Evolutionary conservation across 2,888 invertebrate species (phyloP), one percentile per base, ranked within the genome.

Genomic region (Disparrhopalites patrizii): DNA sequence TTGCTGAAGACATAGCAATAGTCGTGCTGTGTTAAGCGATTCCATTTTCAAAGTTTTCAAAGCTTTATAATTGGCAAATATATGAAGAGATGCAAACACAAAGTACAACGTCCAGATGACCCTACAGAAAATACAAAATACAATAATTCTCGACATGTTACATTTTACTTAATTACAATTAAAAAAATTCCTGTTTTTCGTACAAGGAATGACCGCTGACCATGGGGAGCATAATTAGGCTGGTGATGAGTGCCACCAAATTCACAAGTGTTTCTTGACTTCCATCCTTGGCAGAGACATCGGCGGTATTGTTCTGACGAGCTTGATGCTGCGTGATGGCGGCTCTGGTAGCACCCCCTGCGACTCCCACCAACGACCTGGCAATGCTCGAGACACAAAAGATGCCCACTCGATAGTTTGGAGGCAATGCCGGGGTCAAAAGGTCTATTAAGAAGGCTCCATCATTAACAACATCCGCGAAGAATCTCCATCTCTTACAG

Each of bases 221-320:
- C 71, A 81, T 73, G 7, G 88, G 87, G 47, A 96, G 82, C 61
- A 96, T 80, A 43, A 88, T 79, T 55, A 96, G 83, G 62, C 92
- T 93, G 62, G 86, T 79, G 56, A 94, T 78, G 10, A 95, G 89
- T 10, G 91, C 95, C 40, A 90, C 79, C 51, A 97, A 82, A 81
- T 97, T 97, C 15, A 98, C 95, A 71, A 93, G 86, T 0, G 96
- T 97, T 80, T 98, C 98, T 82, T 98, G 98, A 68, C 95, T 94
- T 5, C 93, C 90, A 79, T 98, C 97, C 81, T 97, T 97, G 0
- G 95, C 93, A 0, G 90, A 84, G 7, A 90, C 93, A 81, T 98
- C 98, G n/a, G 66, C 73, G 60, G 70, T 69, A 54, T 75, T 73
- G 55, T 74, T 72, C 28, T 27, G 55, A 33, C 68, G 52, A 8